These are phyloP conservation scores for Chiroxiphia lanceolata DNA, from an alignment of 2,797 vertebrate species.

Conservation along the genomic window DNA sequence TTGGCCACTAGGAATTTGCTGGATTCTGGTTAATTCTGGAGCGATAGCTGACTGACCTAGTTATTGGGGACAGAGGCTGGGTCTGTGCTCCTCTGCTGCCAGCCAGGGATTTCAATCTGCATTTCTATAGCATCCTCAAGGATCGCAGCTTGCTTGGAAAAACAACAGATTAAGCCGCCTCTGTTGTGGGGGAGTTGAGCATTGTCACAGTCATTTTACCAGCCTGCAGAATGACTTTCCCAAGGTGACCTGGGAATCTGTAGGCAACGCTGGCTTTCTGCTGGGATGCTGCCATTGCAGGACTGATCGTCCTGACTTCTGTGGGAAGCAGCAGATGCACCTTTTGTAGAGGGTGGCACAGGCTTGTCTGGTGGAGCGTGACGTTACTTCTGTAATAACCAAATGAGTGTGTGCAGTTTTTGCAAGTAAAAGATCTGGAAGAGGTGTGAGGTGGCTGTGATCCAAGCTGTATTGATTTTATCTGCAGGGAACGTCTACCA, in stretches of 20 bases:
- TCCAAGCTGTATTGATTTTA: constrained; percentile 21
- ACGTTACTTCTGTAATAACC: not conserved
- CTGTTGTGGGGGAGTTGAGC: not conserved
- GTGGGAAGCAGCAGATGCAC: not conserved
- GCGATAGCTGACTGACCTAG: constrained; percentile 50
- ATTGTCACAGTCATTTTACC: not conserved
- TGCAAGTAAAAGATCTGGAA: constrained; percentile 28
- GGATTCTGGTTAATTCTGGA: constrained; percentile 19
- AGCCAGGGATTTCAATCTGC: constrained; percentile 36
- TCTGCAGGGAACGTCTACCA: constrained; percentile 5
- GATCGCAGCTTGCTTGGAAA: not conserved
- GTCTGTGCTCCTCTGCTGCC: not conserved
- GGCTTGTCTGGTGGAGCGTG: not conserved
- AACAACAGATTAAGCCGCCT: constrained; percentile 1
- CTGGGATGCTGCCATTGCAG: not conserved
- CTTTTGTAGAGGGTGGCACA: not conserved
- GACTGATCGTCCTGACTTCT: not conserved
- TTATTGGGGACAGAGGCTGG: constrained; percentile 14
- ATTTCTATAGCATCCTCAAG: constrained; percentile 41
- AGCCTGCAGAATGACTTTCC: not conserved
- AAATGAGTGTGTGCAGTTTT: not conserved
- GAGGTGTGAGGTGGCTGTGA: not conserved
- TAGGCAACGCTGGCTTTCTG: not conserved
- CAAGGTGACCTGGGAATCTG: not conserved
- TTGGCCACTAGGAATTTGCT: constrained; percentile 1